Conservation (phyloP, 2,888 invertebrate genomes). For the Heterodera filipjevi region DNA sequence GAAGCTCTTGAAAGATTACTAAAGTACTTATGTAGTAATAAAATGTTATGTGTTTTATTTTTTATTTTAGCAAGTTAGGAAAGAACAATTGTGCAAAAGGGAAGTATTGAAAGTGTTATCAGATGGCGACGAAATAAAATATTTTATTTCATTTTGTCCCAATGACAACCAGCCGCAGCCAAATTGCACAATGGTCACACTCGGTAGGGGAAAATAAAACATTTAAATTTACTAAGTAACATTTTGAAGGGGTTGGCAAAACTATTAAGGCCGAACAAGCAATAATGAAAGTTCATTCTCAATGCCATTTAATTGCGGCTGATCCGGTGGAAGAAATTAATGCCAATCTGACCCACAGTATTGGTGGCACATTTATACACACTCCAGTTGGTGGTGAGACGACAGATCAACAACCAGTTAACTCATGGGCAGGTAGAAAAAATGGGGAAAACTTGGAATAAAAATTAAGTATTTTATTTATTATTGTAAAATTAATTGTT, state of each 20-base stretch:
- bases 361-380: constrained; percentile 22
- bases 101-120: not conserved
- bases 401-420: not conserved
- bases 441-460: too few species aligned
- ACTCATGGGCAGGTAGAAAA: not conserved
- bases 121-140: constrained; percentile 16
- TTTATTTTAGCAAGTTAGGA: constrained; percentile 18
- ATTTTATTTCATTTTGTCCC: constrained; percentile 14
- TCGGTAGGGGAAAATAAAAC: not conserved
- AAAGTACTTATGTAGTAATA: too few species aligned
- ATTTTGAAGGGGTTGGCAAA: constrained; percentile 13
- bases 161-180: not conserved
- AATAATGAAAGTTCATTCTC: constrained; percentile 5
- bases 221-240: not conserved
- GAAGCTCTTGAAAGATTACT: not conserved
- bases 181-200: constrained; percentile 2
- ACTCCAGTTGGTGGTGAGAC: constrained; percentile 11
- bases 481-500: too few species aligned
- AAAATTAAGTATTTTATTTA: too few species aligned
- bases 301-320: constrained; percentile 13
- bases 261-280: constrained; percentile 11
- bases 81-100: constrained; percentile 8
- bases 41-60: too few species aligned
- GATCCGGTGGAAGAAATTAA: constrained; percentile 21
- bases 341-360: constrained; percentile 1